Evolutionary conservation across 2,113 vertebrate species (phyloP).

Genomic region (Motacilla tschutschensis): DNA sequence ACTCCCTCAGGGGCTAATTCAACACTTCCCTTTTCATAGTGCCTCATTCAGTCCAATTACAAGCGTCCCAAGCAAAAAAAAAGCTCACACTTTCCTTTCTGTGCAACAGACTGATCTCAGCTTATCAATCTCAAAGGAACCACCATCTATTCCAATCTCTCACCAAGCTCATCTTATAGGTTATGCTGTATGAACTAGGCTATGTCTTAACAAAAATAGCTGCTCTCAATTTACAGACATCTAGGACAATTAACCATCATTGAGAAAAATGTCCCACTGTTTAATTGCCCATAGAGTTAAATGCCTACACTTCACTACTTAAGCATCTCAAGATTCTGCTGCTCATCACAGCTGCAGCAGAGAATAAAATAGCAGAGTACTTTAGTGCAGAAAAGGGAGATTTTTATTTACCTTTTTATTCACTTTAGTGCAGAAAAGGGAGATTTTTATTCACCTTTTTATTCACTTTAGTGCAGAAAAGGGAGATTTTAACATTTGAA

Average conservation of each 20-base stretch:
- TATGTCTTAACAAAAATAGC: slow-evolving; percentile 7
- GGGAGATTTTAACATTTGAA: neutral
- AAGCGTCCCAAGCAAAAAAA: slow-evolving; percentile 38
- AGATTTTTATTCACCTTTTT: neutral
- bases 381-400: neutral
- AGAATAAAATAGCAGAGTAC: neutral
- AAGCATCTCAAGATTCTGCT: neutral
- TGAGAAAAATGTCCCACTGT: neutral
- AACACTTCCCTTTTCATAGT: slow-evolving; percentile 63
- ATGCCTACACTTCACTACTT: neutral
- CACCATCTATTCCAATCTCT: neutral
- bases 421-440: neutral
- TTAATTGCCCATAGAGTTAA: neutral
- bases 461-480: neutral
- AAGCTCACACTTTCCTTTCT: slow-evolving; percentile 51
- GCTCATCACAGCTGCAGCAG: neutral
- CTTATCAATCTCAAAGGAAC: slow-evolving; percentile 38
- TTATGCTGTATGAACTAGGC: slow-evolving; percentile 10
- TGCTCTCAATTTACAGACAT: slow-evolving; percentile 14
- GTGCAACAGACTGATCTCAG: slow-evolving; percentile 38
- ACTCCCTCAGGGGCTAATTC: slow-evolving; percentile 60
- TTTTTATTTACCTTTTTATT: neutral
- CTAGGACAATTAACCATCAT: slow-evolving; percentile 13
- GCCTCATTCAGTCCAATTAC: slow-evolving; percentile 57
- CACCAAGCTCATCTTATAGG: neutral